These are phyloP conservation scores for Rostratula benghalensis DNA, from an alignment of 2,113 vertebrate genomes.

Conservation along the genomic window DNA sequence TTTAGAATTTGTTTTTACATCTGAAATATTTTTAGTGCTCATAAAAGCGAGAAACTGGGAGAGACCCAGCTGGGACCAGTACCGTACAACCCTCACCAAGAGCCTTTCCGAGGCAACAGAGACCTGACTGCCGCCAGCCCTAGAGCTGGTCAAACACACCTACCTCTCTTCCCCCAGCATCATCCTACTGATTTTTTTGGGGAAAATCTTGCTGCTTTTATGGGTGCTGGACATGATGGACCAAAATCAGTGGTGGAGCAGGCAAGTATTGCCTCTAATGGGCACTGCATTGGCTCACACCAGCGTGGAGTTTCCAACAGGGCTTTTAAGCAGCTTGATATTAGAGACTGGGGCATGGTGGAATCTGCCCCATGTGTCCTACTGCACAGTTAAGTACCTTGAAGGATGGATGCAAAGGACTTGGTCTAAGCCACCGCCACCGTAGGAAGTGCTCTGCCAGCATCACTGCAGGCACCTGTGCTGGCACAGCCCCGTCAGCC, in stretches of 20 bases:
- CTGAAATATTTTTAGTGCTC: constrained; percentile 5
- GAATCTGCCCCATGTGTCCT: neutral
- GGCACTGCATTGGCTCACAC: neutral
- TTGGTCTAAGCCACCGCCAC: neutral
- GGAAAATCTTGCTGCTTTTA: rapidly evolving
- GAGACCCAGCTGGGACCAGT: neutral
- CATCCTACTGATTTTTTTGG: neutral
- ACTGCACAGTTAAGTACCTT: neutral
- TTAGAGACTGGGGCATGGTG: neutral
- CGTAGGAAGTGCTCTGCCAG: rapidly evolving
- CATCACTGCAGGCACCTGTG: neutral
- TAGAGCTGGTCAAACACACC: neutral
- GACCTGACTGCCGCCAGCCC: neutral
- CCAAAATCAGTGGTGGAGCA: neutral
- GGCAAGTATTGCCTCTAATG: neutral
- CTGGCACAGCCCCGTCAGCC: neutral
- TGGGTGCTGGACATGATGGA: rapidly evolving
- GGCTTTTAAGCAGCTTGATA: neutral
- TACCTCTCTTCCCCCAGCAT: neutral
- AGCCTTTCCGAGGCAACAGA: neutral
- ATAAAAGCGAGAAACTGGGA: neutral
- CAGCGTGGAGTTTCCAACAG: neutral
- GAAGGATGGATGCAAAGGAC: neutral
- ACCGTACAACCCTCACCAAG: neutral
- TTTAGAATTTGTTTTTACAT: neutral